Base-by-base conservation (phyloP, 2,888 invertebrate genomes). In the Drosophila neotestacea region DNA sequence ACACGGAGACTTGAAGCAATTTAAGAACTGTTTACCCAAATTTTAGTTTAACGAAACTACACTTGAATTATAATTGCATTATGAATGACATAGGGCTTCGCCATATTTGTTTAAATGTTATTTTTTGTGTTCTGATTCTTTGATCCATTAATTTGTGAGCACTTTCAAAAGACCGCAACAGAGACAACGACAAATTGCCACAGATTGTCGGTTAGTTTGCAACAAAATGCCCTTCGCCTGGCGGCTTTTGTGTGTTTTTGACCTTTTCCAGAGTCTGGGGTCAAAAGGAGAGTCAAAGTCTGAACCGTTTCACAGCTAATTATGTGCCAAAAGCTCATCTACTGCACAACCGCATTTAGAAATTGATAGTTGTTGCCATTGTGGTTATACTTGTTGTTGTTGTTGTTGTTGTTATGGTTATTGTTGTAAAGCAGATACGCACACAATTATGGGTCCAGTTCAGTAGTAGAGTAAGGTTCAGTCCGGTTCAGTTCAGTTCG, bases 291-390 rank as follows among this genome's bases (percentile, higher is more conserved):
- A 9, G 27, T 7, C 10, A 13, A 6, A 22, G 55, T 50, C 51
- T 30, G 34, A 47, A 59, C 42, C 38, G 50, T 58, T 70, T 60
- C 62, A 52, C 60, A 56, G 74, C 77, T 78, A 77, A 77, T 77
- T 77, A 77, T 73, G 65, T 68, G 67, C 56, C 52, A 68, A 77
- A 70, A 52, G 71, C 46, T 74, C 61, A 61, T 67, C 55, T 55
- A 52, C 54, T 73, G 58, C 58, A 60, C 38, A 77, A 69, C 69
- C 73, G 41, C 70, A 77, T 61, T 70, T 73, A 46, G 47, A 30
- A 70, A 70, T 76, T 73, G 75, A 74, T 74, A 76, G 77, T 74
- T 58, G 38, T 47, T 64, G 38, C 44, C 44, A 38, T 28, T 60
- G 59, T 28, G 63, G 67, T 51, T 50, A 11, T 13, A 39, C 36